Conservation (phyloP, 2,113 vertebrate species). For the Cinclus cinclus region DNA sequence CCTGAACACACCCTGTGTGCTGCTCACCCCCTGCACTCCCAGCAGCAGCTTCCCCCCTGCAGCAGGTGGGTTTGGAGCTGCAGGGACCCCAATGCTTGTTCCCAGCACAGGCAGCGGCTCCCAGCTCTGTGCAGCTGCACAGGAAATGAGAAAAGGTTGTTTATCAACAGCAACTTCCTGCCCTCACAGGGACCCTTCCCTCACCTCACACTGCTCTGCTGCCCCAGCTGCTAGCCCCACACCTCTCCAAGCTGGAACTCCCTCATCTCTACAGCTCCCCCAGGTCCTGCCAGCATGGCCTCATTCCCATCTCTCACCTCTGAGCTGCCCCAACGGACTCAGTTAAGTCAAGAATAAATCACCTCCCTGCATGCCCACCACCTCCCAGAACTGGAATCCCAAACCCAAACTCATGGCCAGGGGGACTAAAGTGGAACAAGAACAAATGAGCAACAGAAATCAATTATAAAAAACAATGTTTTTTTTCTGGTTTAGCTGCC, state of each 20-base stretch:
- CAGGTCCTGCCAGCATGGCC: not conserved
- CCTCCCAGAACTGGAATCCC: not conserved
- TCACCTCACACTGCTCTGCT: not conserved
- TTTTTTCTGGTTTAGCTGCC: not conserved
- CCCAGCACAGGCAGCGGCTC: not conserved
- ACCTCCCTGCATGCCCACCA: accelerated
- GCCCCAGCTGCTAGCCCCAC: accelerated
- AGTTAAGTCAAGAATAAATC: accelerated
- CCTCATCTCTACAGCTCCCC: not conserved
- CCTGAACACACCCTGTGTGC: not conserved
- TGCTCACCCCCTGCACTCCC: not conserved
- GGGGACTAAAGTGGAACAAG: accelerated
- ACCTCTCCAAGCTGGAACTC: accelerated
- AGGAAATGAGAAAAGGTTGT: slow-evolving; percentile 26
- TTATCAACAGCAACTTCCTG: slow-evolving; percentile 60
- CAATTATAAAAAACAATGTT: accelerated
- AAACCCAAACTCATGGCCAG: not conserved
- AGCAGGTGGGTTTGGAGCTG: not conserved
- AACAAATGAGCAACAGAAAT: not conserved
- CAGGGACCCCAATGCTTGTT: not conserved
- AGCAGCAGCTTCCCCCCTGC: not conserved
- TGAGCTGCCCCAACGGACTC: not conserved
- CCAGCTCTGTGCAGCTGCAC: slow-evolving; percentile 16
- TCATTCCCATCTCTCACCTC: accelerated
- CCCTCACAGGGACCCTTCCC: not conserved